Conservation (phyloP, 2,113 vertebrate species). For the Entomyzon cyanotis region DNA sequence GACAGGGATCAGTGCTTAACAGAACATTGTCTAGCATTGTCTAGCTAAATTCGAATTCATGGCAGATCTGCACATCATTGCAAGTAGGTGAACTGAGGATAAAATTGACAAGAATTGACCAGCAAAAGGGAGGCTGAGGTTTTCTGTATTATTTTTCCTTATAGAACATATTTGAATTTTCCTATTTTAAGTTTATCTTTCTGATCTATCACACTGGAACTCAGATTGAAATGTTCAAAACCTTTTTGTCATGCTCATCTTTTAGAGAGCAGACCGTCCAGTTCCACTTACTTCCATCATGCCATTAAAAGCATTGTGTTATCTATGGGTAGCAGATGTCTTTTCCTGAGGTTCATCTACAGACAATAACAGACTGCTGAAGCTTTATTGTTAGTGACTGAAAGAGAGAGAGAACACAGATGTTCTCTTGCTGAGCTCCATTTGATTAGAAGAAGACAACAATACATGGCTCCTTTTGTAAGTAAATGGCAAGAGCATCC, state of each 20-base stretch:
- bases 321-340: not conserved
- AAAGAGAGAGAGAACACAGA: not conserved
- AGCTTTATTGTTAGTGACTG: not conserved
- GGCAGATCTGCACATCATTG: not conserved
- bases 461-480: not conserved
- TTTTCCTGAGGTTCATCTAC: not conserved
- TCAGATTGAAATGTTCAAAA: not conserved
- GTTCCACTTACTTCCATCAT: not conserved
- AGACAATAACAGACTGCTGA: not conserved
- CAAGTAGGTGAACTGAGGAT: not conserved
- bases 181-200: not conserved
- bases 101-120: not conserved
- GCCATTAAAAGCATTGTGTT: not conserved
- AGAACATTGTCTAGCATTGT: accelerated
- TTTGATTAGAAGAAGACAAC: not conserved
- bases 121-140: not conserved
- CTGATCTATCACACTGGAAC: not conserved
- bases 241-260: not conserved
- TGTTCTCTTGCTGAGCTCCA: not conserved
- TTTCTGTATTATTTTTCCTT: not conserved
- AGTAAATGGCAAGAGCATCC: not conserved
- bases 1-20: not conserved
- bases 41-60: not conserved
- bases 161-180: not conserved
- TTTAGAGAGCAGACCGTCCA: not conserved